Evolutionary conservation across 2,113 vertebrate genomes (phyloP).

Genomic region (Anolis carolinensis): DNA sequence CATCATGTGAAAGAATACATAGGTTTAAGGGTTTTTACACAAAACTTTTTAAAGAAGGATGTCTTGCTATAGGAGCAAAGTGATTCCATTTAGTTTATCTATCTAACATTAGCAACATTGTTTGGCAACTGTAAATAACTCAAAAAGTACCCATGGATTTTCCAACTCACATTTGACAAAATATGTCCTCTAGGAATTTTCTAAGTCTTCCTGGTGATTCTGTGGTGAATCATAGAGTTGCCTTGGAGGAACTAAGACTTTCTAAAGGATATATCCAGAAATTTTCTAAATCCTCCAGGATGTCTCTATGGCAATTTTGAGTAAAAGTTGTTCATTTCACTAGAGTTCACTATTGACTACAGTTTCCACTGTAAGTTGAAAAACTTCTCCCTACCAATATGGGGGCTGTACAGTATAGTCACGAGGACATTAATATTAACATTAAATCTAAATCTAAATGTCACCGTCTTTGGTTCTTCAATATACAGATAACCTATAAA

Average conservation of each 20-base stretch:
- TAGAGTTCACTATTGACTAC: too few species aligned
- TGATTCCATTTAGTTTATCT: conserved; percentile 35
- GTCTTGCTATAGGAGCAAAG: conserved; percentile 16
- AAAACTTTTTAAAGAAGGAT: conserved; percentile 1
- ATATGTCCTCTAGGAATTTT: too few species aligned
- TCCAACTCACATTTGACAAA: too few species aligned
- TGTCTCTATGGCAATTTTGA: too few species aligned
- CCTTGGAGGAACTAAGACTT: too few species aligned
- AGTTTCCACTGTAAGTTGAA: too few species aligned
- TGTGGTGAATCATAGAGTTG: too few species aligned
- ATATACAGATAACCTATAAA: not conserved
- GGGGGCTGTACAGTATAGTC: not conserved
- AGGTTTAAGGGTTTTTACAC: not conserved
- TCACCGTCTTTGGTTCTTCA: not conserved
- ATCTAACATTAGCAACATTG: conserved; percentile 32
- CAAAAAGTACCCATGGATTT: not conserved
- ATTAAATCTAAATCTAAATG: not conserved
- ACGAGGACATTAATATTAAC: not conserved
- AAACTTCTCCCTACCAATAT: too few species aligned
- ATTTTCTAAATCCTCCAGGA: too few species aligned
- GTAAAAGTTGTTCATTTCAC: too few species aligned
- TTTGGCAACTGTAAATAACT: not conserved
- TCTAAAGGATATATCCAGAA: too few species aligned
- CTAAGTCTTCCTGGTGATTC: too few species aligned
- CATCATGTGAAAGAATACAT: conserved; percentile 5